phyloP scores from a whole-genome alignment of 1,140 invertebrate species.

The Aphelenchoides besseyi region DNA sequence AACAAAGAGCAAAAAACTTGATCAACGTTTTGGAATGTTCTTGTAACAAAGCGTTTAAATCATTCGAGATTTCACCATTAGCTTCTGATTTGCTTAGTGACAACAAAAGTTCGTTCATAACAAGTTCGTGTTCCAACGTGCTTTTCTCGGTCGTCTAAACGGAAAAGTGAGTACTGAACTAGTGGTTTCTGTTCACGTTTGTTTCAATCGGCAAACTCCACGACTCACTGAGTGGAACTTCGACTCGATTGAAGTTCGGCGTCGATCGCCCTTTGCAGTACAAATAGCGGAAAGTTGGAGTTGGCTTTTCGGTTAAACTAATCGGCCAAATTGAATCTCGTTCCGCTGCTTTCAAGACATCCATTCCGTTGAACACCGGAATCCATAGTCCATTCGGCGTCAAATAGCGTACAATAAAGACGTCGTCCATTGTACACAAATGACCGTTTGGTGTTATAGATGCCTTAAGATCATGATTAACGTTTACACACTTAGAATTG shows the following conservation, averaged over 20 bases:
- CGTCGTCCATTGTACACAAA: conserved; percentile 24
- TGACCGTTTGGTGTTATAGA: conserved; percentile 14
- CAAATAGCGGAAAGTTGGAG: conserved; percentile 11
- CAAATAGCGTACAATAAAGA: conserved; percentile 23
- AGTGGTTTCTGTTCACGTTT: neutral
- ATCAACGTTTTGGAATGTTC: conserved; percentile 24
- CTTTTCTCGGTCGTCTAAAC: conserved; percentile 12
- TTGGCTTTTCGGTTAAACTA: conserved; percentile 16
- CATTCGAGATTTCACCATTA: neutral
- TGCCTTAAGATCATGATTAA: neutral
- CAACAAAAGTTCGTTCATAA: conserved; percentile 12
- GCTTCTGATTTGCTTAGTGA: neutral
- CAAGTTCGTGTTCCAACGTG: conserved; percentile 11
- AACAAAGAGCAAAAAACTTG: conserved; percentile 19
- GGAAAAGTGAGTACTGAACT: neutral
- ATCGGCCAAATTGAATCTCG: conserved; percentile 25
- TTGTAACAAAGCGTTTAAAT: neutral
- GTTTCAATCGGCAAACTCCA: conserved; percentile 20
- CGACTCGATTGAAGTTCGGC: neutral
- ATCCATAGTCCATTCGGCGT: conserved; percentile 11
- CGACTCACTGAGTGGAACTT: neutral
- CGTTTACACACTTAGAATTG: neutral
- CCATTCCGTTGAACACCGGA: conserved; percentile 17
- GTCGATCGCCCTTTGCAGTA: conserved; percentile 9
- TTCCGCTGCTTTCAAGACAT: conserved; percentile 24